Base-by-base conservation (phyloP, 2,888 invertebrate genomes). In the Hetaerina titia region DNA sequence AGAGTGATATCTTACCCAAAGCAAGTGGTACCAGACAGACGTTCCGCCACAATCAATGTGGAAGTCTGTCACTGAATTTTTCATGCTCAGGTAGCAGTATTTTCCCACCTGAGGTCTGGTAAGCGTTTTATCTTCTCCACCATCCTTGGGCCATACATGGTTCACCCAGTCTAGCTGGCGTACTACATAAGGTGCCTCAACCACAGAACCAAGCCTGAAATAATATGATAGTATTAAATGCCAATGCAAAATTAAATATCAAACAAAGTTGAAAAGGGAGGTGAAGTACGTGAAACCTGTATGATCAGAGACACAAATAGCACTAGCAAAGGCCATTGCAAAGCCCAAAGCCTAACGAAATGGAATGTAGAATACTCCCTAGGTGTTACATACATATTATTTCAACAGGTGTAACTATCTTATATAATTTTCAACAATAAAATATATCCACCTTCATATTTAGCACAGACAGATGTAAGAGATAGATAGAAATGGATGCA, bases 31-130 rank as follows among this genome's bases (percentile, higher is more conserved):
- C 99, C 99, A 99, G 7, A 99, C 99, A 17, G 98, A 98, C 13
- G 99, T 99, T 0, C 99, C 99, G 0, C 99, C 99, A 97, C 99
- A 99, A 97, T 99, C 99, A 25, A 99, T 98, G 96, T 99, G 99
- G 97, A 99, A 99, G 97, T 99, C 99, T 0, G 99, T 99, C 96
- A 98, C 99, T 95, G 99, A 98, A 96, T 98, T 98, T 96, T 98
- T 98, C 74, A 99, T 98, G 64, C 99, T 98, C 98, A 99, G 98
- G 96, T 99, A 97, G 96, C 99, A 99, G 97, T 99, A 99, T 96
- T 99, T 98, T 97, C 98, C 98, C 63, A 99, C 99, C 96, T 98
- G 98, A 7, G 98, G 98, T 63, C 97, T 97, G 95, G 97, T 97
- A 92, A 97, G 96, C 95, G 98, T 97, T 95, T 97, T 97, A 95